Evolutionary conservation across 2,113 vertebrate species (phyloP).

Genomic region (Channa argus): DNA sequence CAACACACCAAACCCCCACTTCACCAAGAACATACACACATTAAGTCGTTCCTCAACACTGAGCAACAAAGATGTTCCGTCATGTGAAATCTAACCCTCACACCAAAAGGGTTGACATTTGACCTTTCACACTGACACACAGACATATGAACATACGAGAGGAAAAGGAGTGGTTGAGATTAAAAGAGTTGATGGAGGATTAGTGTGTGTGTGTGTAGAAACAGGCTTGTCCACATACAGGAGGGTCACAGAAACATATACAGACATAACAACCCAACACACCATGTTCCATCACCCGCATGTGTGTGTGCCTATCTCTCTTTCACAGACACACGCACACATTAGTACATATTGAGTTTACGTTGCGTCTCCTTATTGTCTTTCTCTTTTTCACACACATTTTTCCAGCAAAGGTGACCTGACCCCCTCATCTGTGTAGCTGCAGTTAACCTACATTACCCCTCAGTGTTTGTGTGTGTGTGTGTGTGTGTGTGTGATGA

Average conservation of each 20-base stretch:
- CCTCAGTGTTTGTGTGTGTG: slow-evolving; percentile 13
- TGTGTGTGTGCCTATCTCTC: slow-evolving; percentile 19
- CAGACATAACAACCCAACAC: slow-evolving; percentile 89
- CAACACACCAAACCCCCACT: slow-evolving; percentile 58
- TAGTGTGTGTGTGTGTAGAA: slow-evolving; percentile 29
- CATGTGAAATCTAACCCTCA: slow-evolving; percentile 87
- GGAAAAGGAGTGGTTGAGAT: slow-evolving; percentile 48
- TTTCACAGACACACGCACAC: slow-evolving; percentile 32
- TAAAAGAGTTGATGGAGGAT: slow-evolving; percentile 49
- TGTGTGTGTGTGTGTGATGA: slow-evolving; percentile 24
- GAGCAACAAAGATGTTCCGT: slow-evolving; percentile 88
- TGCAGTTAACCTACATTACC: slow-evolving; percentile 81
- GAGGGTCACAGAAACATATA: slow-evolving; percentile 86
- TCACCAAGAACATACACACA: slow-evolving; percentile 35
- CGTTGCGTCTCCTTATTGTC: slow-evolving; percentile 4
- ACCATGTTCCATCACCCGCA: slow-evolving; percentile 45
- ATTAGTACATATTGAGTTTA: slow-evolving; percentile 28
- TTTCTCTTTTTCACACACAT: not conserved
- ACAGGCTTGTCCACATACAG: slow-evolving; percentile 47
- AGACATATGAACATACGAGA: slow-evolving; percentile 16
- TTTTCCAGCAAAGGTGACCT: slow-evolving; percentile 69
- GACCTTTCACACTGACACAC: slow-evolving; percentile 63
- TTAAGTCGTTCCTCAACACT: slow-evolving; percentile 71
- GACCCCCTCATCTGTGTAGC: slow-evolving; percentile 73
- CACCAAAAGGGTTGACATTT: slow-evolving; percentile 87